These are phyloP conservation scores for Argya squamiceps DNA, from an alignment of 2,797 vertebrate genomes.

Conservation along the genomic window DNA sequence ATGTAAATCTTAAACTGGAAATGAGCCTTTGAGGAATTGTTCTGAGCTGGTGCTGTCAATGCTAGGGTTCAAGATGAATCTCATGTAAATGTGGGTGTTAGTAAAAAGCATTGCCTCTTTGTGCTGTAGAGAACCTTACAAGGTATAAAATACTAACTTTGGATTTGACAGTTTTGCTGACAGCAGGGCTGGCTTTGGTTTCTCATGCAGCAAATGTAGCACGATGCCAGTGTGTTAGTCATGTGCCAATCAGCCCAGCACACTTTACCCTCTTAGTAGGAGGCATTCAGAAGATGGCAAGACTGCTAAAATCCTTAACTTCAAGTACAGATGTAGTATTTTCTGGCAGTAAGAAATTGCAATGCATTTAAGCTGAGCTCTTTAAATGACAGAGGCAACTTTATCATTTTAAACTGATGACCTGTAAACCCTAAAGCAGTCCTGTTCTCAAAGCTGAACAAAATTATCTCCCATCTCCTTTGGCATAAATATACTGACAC, in stretches of 20 bases:
- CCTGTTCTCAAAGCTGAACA: not conserved
- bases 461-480: not conserved
- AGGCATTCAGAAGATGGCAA: not conserved
- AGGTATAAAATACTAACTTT: not conserved
- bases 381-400: not conserved
- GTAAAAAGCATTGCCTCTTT: not conserved
- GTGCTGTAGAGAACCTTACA: not conserved
- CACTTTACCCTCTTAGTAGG: fast-evolving
- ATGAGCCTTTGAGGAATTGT: not conserved
- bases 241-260: not conserved
- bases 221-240: not conserved
- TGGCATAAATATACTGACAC: not conserved
- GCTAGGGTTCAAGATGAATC: not conserved
- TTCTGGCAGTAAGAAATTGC: not conserved
- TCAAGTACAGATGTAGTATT: not conserved
- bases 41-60: not conserved
- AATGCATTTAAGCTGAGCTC: not conserved
- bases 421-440: not conserved
- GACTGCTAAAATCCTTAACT: not conserved
- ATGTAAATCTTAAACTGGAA: not conserved
- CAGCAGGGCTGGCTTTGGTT: not conserved
- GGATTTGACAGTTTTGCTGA: not conserved
- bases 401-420: not conserved
- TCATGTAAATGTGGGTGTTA: not conserved
- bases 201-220: not conserved